A percentile compares a stretch with the other conserved stretches of the same genome.
These are phyloP conservation scores for Alcedo quadribrachys DNA, from an alignment of 2,797 vertebrate genomes.

Conservation along the genomic window DNA sequence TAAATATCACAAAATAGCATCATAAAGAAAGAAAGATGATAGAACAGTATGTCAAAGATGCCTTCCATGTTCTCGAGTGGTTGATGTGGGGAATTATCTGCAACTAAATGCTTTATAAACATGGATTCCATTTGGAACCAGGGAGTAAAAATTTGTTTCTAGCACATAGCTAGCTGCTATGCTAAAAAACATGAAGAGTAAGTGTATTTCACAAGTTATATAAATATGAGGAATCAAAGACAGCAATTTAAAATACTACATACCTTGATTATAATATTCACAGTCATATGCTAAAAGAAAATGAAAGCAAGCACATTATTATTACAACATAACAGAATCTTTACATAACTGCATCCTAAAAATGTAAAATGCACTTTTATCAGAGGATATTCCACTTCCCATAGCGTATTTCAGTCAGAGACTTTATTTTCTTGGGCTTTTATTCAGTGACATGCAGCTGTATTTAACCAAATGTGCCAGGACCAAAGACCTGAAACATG, in stretches of 20 bases:
- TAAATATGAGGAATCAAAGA: neutral
- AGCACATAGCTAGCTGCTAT: neutral
- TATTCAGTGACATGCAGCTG: neutral
- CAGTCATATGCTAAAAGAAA: conserved; percentile 92
- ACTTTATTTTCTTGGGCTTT: neutral
- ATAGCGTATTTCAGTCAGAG: neutral
- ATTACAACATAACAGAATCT: neutral
- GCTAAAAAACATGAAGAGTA: neutral
- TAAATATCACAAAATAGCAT: neutral
- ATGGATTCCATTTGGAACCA: neutral
- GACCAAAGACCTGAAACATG: neutral
- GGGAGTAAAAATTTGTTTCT: neutral
- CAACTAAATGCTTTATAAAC: neutral
- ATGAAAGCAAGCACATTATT: neutral
- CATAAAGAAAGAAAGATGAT: neutral
- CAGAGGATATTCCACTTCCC: neutral
- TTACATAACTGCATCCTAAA: neutral
- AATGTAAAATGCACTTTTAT: neutral
- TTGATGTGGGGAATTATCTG: neutral
- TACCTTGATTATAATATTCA: conserved; percentile 98
- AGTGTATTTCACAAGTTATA: neutral
- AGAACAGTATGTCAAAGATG: neutral
- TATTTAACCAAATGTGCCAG: neutral
- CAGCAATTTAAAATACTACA: conserved; percentile 46
- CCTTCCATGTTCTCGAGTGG: neutral